Evolutionary conservation across 2,113 vertebrate genomes (phyloP), one percentile per base, ranked within the genome.

Genomic region (Collichthys lucidus): DNA sequence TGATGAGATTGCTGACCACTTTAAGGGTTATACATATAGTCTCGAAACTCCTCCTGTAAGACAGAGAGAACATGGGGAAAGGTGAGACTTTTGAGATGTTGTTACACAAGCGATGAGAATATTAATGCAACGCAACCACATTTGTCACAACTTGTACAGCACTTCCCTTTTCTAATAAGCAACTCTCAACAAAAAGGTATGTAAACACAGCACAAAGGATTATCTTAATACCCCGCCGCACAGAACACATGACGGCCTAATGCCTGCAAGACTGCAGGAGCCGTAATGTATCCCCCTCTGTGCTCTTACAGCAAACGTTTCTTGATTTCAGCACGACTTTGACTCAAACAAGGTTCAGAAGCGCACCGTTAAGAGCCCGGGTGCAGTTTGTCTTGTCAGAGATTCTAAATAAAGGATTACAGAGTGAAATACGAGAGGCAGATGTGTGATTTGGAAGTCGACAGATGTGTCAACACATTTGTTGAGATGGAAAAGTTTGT

Each of bases 231-330:
- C 90, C 75, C 20, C 0, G 29, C 84, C 50, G 70, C 79, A 80
- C 82, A 74, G 50, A 87, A 87, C 90, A 92, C 91, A 90, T 86
- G 91, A 94, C 63, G 1, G 63, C 46, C 4, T 89, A 92, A 93
- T 88, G 68, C 83, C 80, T 76, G 74, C 40, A 84, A 88, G 57
- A 84, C 77, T 62, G 12, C 7, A n/a, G 2, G 15, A 53, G 53
- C 44, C 9, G 61, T 22, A 10, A 55, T 49, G 24, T 31, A 12
- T 42, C 35, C 40, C 40, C 22, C 50, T 57, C 11, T 35, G 19
- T 24, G 24, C 60, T 42, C 11, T 20, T n/a, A 9, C 16, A 22
- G 16, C n/a, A 26, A 26, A 26, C 20, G 24, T 4, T 62, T 56
- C 16, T 74, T 50, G 24, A 55, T 59, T 56, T 29, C 24, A 49